Percentiles rank a stretch among this genome's conserved stretches.
These are phyloP conservation scores for Microtus montanus DNA, from an alignment of 2,113 vertebrate genomes.

Conservation along the genomic window DNA sequence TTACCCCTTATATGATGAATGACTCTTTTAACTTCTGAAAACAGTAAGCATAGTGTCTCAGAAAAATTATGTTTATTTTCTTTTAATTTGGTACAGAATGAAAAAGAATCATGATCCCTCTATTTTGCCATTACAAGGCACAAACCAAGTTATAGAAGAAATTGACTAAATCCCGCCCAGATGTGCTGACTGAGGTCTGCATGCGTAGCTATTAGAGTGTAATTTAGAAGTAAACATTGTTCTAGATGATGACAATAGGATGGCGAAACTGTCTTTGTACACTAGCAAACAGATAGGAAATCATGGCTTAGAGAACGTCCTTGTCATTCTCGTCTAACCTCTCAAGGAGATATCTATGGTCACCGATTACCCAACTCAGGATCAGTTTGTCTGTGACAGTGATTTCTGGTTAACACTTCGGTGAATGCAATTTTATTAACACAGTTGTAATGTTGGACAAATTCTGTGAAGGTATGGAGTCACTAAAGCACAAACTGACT, in stretches of 20 bases:
- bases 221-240: neutral
- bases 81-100: slow-evolving; percentile 8
- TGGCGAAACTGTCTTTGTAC: neutral
- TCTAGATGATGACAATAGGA: neutral
- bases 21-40: slow-evolving; percentile 12
- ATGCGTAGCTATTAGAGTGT: neutral
- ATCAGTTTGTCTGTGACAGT: neutral
- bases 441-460: neutral
- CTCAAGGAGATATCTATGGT: neutral
- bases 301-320: neutral
- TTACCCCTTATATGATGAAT: neutral
- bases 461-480: neutral
- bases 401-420: slow-evolving; percentile 17
- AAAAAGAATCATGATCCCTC: neutral
- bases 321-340: neutral
- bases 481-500: neutral
- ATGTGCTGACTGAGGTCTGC: neutral
- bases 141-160: neutral
- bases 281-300: neutral
- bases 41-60: neutral
- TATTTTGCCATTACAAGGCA: neutral
- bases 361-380: neutral
- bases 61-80: neutral
- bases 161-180: neutral
- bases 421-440: neutral